These are phyloP conservation scores for Laticauda laticaudata DNA, from an alignment of 2,113 vertebrate genomes.

Conservation along the genomic window DNA sequence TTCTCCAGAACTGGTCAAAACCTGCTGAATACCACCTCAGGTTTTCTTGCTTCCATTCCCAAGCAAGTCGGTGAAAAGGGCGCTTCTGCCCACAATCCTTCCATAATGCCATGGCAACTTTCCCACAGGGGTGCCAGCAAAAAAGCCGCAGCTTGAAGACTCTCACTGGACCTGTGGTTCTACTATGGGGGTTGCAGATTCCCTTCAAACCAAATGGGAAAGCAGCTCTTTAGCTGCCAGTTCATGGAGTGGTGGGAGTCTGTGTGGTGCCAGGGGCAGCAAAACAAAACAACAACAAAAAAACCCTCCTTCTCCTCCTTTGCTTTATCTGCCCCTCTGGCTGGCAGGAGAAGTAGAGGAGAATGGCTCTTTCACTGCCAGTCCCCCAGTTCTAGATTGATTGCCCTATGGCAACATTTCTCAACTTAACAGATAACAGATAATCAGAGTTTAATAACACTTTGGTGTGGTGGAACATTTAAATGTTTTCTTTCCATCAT, in stretches of 20 bases:
- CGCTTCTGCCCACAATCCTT: neutral
- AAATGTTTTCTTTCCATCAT: neutral
- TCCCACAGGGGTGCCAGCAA: neutral
- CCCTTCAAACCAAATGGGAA: neutral
- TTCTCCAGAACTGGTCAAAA: too few relatives aligned
- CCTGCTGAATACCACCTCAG: too few relatives aligned
- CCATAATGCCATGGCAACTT: neutral
- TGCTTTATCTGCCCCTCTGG: neutral
- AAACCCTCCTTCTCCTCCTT: neutral
- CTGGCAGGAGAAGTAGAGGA: neutral
- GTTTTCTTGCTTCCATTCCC: neutral
- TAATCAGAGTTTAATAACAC: neutral
- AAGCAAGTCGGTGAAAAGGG: neutral
- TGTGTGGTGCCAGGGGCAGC: neutral
- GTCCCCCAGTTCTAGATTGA: neutral
- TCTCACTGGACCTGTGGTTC: neutral
- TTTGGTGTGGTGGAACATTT: neutral
- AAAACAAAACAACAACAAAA: neutral
- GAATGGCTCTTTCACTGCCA: neutral
- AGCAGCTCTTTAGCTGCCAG: neutral
- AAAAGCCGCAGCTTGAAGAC: neutral
- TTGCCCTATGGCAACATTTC: neutral
- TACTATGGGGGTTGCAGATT: neutral
- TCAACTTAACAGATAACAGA: neutral
- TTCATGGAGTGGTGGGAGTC: neutral